Evolutionary conservation across 2,113 vertebrate genomes (phyloP), one percentile per base, ranked within the genome.

Genomic region (Saimiri boliviensis): DNA sequence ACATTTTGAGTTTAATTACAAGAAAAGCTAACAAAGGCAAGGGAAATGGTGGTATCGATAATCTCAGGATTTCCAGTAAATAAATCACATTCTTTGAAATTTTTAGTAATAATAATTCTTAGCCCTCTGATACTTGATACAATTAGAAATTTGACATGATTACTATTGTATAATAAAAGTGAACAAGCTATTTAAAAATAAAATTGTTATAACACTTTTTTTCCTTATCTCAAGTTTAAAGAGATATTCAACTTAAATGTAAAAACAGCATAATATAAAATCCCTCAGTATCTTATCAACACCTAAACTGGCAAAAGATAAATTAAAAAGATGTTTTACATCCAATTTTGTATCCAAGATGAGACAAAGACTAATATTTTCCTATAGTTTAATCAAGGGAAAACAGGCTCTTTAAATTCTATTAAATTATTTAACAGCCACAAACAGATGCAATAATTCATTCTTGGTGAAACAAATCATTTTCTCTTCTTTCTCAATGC

Each of bases 401-500:
- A 93, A 83, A 42, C 66, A 82, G 82, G 12, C 52, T 19, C 12
- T 90, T 54, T 58, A 84, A 86, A 93, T 93, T 94, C 77, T 94
- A 77, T 93, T 85, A 95, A 90, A 81, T 96, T 88, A 94, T 96
- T 96, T 86, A 96, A 89, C 45, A 96, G 68, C n/a, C 58, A 89
- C 77, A 94, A 94, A 91, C 58, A 94, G 70, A 95, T 40, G n/a
- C 2, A 37, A 32, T 73, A 84, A 96, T 52, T 86, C 76, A 95
- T 60, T 96, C 63, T 92, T 49, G 19, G 42, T 37, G 10, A 74
- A 96, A 91, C 58, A 74, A 86, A 80, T 87, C 13, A 92, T 91
- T 94, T 95, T 96, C 40, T 95, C 63, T 94, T 45, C 73, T 93
- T 74, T 86, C 16, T 95, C 40, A 92, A 60, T 63, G 54, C 30